Base-by-base conservation (phyloP, 1,140 invertebrate species). In the Psilanteris sp. region DNA sequence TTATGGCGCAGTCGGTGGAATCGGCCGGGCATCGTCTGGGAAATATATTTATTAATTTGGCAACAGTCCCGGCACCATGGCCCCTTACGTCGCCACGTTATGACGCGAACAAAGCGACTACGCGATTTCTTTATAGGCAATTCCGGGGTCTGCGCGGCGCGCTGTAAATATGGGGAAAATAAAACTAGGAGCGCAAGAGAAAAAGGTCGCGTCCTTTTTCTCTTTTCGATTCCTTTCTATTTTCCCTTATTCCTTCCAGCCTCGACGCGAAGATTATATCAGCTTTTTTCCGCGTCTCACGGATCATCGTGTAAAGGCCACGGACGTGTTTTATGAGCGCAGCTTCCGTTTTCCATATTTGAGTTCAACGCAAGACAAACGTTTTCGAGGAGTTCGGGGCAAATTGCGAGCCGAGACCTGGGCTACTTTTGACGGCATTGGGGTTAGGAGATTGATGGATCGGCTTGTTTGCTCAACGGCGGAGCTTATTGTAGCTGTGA, bases 21-120 rank as follows among this genome's bases (percentile, higher is more conserved):
- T 14, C 52, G 52, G 67, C 37, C 15, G 71, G 77, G 74, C 70
- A 79, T 81, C 80, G 84, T 81, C 81, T 79, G 79, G 61, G 11
- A 77, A 83, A 87, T 87, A 84, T 87, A 88, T 88, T 88, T 88
- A 87, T 88, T 88, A 88, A 88, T 88, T 88, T 87, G 87, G 86
- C 87, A 87, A 80, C 41, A 74, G 73, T 83, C 83, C 86, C 84
- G 79, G 70, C 67, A 79, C 80, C 85, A 83, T 81, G 81, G 80
- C 78, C 75, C 62, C 77, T 84, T 81, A 81, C 81, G 80, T 85
- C 85, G 82, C 83, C 82, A 81, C 82, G 85, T 87, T 87, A 87
- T 87, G 85, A 86, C 82, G 82, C 83, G 85, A 87, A 88, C 86
- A 86, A 87, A 87, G 84, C 84, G 83, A 86, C 77, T 83, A 74